Percentiles rank a stretch among this genome's conserved stretches.
phyloP scores from a whole-genome alignment of 2,113 vertebrate genomes.

The Gambusia holbrooki region DNA sequence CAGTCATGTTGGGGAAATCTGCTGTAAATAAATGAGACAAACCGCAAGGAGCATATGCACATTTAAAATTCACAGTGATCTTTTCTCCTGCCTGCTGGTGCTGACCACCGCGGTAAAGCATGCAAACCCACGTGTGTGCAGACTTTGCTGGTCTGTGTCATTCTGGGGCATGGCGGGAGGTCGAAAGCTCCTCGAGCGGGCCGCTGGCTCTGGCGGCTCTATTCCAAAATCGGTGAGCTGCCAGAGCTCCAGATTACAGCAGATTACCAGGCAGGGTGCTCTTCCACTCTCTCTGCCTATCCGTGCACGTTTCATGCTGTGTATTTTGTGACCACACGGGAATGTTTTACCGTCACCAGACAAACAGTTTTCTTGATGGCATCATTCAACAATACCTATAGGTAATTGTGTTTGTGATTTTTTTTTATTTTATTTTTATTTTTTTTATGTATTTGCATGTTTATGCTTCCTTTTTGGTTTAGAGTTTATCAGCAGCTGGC shows the following conservation, averaged over 20 bases:
- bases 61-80: conserved; percentile 37
- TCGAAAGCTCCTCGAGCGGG: conserved; percentile 56
- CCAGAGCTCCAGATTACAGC: conserved; percentile 74
- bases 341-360: conserved; percentile 18
- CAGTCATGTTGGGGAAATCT: conserved; percentile 30
- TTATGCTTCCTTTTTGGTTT: background rate
- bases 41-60: conserved; percentile 11
- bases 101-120: conserved; percentile 21
- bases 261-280: conserved; percentile 67
- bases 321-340: conserved; percentile 35
- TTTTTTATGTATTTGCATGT: background rate
- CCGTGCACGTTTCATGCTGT: conserved; percentile 25
- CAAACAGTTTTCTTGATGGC: conserved; percentile 2
- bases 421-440: background rate
- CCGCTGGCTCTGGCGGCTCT: conserved; percentile 49
- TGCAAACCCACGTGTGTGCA: conserved; percentile 17
- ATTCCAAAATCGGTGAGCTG: conserved; percentile 61
- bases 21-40: conserved; percentile 37
- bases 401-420: background rate
- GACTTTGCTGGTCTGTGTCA: conserved; percentile 30
- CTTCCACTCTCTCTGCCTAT: conserved; percentile 49
- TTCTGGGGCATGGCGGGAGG: conserved; percentile 38
- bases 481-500: background rate
- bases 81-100: conserved; percentile 24
- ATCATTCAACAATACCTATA: background rate